Percentiles rank a stretch among this genome's conserved stretches.
phyloP scores from a whole-genome alignment of 2,113 vertebrate species.

The Percina caprodes region DNA sequence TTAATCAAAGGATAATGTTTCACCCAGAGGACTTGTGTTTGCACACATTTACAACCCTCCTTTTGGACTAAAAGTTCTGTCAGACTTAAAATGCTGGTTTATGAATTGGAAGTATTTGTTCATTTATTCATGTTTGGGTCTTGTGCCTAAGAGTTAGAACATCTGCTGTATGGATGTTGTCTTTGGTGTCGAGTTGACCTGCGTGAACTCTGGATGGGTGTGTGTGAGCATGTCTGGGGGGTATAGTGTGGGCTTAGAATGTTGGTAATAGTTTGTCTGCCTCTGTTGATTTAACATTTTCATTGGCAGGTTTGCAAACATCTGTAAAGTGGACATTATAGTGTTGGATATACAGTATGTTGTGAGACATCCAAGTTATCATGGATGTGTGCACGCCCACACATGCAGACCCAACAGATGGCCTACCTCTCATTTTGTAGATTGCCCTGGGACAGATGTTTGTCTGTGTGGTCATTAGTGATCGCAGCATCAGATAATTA shows the following conservation, averaged over 20 bases:
- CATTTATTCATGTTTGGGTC: constrained; percentile 32
- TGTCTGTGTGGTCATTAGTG: constrained; percentile 80
- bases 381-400: neutral
- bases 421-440: constrained; percentile 68
- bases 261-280: constrained; percentile 32
- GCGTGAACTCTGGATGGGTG: constrained; percentile 27
- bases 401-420: constrained; percentile 64
- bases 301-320: neutral
- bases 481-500: constrained; percentile 80
- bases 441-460: constrained; percentile 80
- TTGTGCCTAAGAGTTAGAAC: constrained; percentile 30
- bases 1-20: constrained; percentile 7
- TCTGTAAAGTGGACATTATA: constrained; percentile 16
- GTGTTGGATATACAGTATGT: constrained; percentile 2
- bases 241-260: constrained; percentile 14
- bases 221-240: constrained; percentile 32
- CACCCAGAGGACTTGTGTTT: neutral
- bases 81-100: constrained; percentile 6
- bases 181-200: constrained; percentile 24
- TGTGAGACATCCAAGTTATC: constrained; percentile 1
- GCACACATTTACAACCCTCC: neutral
- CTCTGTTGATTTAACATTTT: constrained; percentile 15
- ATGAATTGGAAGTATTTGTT: constrained; percentile 31
- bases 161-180: constrained; percentile 25
- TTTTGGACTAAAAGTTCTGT: neutral